phyloP scores from a whole-genome alignment of 2,888 invertebrate species.

The Orthosia gracilis region DNA sequence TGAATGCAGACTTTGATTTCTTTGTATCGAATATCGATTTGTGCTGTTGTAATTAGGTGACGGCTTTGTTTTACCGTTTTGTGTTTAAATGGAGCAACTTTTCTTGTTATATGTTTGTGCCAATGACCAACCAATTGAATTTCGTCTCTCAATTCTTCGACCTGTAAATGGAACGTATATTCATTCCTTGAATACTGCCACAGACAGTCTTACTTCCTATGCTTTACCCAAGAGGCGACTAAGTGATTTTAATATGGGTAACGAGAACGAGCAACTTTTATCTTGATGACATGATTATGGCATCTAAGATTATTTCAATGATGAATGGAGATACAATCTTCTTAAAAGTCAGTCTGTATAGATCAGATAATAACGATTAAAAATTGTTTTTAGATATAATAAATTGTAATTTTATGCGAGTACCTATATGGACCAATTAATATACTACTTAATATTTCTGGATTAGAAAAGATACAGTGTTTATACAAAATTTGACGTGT shows the following conservation, averaged over 20 bases:
- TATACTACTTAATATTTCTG: background rate
- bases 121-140: background rate
- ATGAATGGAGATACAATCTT: background rate
- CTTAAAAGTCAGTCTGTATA: background rate
- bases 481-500: background rate
- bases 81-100: constrained; percentile 10
- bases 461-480: background rate
- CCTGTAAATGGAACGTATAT: background rate
- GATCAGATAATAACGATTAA: background rate
- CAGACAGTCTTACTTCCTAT: background rate
- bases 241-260: constrained; percentile 37
- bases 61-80: constrained; percentile 40
- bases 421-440: background rate
- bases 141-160: background rate
- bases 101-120: background rate
- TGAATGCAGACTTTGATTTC: constrained; percentile 58
- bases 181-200: background rate
- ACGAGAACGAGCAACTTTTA: background rate
- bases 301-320: background rate
- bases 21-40: constrained; percentile 58
- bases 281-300: constrained; percentile 12
- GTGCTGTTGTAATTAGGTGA: constrained; percentile 39
- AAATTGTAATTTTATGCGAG: too few relatives aligned
- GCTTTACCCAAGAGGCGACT: constrained; percentile 17
- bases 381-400: background rate